Evolutionary conservation across 2,113 vertebrate species (phyloP), one percentile per base, ranked within the genome.

Genomic region (Trachemys scripta): DNA sequence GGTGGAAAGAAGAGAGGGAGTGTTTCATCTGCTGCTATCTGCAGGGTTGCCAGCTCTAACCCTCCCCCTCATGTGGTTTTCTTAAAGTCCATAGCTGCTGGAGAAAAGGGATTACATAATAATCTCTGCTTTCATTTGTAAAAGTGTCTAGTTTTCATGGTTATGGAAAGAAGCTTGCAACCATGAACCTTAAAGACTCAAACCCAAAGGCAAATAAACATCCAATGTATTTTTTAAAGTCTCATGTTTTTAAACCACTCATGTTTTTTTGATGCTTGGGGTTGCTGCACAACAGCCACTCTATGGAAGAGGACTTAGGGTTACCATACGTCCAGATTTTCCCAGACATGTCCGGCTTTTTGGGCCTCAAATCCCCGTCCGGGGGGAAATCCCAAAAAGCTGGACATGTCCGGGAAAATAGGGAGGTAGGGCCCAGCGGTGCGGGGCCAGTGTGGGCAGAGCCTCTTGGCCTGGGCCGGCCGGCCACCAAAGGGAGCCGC

Each of bases 21-120:
- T 7, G 1, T 7, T 75, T 20, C 5, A 11, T 0, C 0, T 11
- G 72, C 38, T 72, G 69, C 14, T 38, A 87, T 8, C 49, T 13
- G 78, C 14, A 42, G 4, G 35, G 9, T 79, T 83, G 83, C 38
- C 49, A 6, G 22, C 87, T 59, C 78, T 72, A 91, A 35, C 27
- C n/a, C 3, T 84, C 82, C 31, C 13, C 45, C 56, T 29, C 1
- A 76, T 35, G 69, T 22, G 1, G 5, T 54, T 89, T 45, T 85
- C 81, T 72, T 84, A 57, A 54, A 76, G 51, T 5, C 80, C 25
- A 38, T 51, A 79, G 22, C 80, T 62, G 5, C 29, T 85, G 9
- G 11, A 96, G 59, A 22, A 29, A 75, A 62, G 25, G 29, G 93
- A 75, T 83, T 92, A 56, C 14, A 65, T 2, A 1, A 79, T 65